Percentiles rank a stretch among this genome's conserved stretches.
These are phyloP conservation scores for Lophura nycthemera DNA, from an alignment of 2,113 vertebrate species.

Conservation along the genomic window DNA sequence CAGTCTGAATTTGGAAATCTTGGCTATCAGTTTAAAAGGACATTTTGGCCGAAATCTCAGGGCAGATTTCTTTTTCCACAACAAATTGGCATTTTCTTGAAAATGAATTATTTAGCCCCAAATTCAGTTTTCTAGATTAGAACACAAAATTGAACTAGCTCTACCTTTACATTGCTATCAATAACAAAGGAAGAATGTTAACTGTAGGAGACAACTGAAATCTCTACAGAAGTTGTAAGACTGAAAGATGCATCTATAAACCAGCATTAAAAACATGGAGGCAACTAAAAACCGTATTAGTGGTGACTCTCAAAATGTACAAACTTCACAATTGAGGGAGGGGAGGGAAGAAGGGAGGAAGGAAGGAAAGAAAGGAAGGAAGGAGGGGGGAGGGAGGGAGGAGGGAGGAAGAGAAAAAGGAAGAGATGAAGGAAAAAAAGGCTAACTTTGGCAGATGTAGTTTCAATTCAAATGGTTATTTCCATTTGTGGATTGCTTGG, in stretches of 20 bases:
- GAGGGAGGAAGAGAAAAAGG: not conserved
- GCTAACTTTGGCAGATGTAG: not conserved
- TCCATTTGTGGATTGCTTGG: not conserved
- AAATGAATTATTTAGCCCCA: not conserved
- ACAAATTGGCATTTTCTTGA: not conserved
- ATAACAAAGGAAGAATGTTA: not conserved
- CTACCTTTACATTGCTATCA: not conserved
- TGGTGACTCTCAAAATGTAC: not conserved
- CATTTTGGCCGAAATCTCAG: not conserved
- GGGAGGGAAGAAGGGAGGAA: too few relatives aligned
- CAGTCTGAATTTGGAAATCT: not conserved
- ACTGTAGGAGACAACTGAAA: not conserved
- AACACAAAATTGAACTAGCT: not conserved
- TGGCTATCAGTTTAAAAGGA: not conserved
- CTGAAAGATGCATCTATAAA: not conserved
- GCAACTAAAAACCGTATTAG: not conserved
- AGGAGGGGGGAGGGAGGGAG: too few relatives aligned
- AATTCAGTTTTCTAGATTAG: not conserved
- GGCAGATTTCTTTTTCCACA: not conserved
- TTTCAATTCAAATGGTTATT: not conserved
- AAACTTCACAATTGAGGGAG: too few relatives aligned
- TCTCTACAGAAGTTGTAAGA: not conserved
- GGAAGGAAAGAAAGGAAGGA: not conserved
- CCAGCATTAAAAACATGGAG: not conserved
- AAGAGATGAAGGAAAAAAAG: too few relatives aligned